Conservation (phyloP, 2,888 invertebrate genomes). For the Heliconius hortense region DNA sequence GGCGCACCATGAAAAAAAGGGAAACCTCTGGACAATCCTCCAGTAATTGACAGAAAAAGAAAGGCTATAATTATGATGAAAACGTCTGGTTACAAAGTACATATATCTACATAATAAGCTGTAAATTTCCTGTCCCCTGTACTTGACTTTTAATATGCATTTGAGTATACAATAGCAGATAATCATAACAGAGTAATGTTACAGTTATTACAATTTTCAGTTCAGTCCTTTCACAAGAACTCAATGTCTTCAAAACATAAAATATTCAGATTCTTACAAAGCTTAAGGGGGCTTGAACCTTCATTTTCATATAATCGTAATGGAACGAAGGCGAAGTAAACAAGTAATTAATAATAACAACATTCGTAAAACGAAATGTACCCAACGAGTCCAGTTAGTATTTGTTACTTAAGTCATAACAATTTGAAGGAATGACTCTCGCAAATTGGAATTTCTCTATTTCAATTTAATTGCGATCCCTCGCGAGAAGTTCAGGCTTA, state of each 20-base stretch:
- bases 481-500: constrained; percentile 12
- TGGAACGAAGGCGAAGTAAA: constrained; percentile 20
- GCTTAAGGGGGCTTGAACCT: constrained; percentile 20
- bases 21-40: no score
- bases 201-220: background rate
- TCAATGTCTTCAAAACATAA: constrained; percentile 8
- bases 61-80: background rate
- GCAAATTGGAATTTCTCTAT: constrained; percentile 37
- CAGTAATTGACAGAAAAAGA: background rate
- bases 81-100: background rate
- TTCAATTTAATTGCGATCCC: constrained; percentile 29
- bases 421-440: constrained; percentile 35
- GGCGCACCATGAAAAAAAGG: no score
- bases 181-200: background rate
- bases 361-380: constrained; percentile 40
- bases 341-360: constrained; percentile 40
- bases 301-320: constrained; percentile 29
- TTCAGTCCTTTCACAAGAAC: background rate
- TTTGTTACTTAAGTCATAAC: constrained; percentile 38
- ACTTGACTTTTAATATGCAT: background rate
- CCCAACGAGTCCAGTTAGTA: constrained; percentile 32
- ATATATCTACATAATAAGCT: no score
- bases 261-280: constrained; percentile 14
- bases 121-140: background rate
- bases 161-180: background rate